Base-by-base conservation (phyloP, 2,888 invertebrate genomes). In the Drosophila fulvimacula region DNA sequence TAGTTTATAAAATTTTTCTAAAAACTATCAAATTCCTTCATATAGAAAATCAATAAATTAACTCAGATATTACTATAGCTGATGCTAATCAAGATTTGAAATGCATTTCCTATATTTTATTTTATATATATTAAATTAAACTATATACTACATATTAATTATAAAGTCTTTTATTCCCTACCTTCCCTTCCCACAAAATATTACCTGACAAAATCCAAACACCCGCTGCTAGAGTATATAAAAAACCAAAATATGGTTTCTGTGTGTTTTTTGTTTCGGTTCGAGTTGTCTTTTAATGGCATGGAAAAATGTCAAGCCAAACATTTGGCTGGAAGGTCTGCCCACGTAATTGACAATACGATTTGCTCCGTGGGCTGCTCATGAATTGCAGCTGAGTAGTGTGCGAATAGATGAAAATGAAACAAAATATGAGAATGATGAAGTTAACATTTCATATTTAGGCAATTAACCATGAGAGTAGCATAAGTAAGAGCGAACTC, bases 291-390 rank as follows among this genome's bases (percentile, higher is more conserved):
- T 78, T 73, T 73, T 86, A 82, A 81, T 86, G 86, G 86, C 84
- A 79, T 70, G 71, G 79, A 82, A 86, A 81, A 83, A 83, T 87
- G 87, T 86, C 83, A 83, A 77, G 58, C 70, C n/a, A 68, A 67
- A 59, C 62, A 63, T 72, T 75, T 63, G 44, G 30, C 52, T 61
- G 57, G 49, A 57, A 68, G 48, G 56, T 67, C 34, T 67, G 67
- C 68, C 49, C 17, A 56, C 30, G 42, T 13, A 55, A 38, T 53
- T 42, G 41, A 61, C 46, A 57, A 64, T 44, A 19, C 32, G 57
- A 49, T 73, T 64, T 56, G 24, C 52, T 62, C 34, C n/a, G 52
- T 53, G 46, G 52, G 55, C 34, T 41, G 53, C 32, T 19, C 13
- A 24, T 24, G 9, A 15, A 21, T 11, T 58, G 48, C 15, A 11